Conservation (phyloP, 2,888 invertebrate species). For the Ophion ventricosus region DNA sequence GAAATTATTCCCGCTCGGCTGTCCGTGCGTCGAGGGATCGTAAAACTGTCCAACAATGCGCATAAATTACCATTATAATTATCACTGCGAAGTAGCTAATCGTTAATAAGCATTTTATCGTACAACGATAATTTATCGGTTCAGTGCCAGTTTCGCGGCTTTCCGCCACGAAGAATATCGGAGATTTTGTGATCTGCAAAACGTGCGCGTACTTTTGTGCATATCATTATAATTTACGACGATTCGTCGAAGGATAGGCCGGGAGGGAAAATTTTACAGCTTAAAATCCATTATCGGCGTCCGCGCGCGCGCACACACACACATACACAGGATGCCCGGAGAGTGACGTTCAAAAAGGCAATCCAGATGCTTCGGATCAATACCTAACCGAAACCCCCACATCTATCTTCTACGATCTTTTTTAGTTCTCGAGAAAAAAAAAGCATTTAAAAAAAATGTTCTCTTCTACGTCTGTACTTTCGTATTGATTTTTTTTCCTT, state of each 20-base stretch:
- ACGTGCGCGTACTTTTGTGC: not conserved
- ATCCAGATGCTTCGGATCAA: no score
- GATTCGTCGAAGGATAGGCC: not conserved
- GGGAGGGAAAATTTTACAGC: not conserved
- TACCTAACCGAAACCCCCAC: no score
- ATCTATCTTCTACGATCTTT: no score
- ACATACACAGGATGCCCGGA: no score
- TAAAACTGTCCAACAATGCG: not conserved
- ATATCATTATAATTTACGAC: not conserved
- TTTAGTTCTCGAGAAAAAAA: no score
- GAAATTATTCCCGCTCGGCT: not conserved
- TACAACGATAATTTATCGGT: conserved; percentile 9
- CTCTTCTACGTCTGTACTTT: no score
- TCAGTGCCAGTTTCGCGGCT: not conserved
- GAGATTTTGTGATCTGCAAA: not conserved
- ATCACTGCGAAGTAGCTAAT: not conserved
- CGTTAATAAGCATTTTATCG: not conserved
- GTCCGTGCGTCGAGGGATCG: not conserved
- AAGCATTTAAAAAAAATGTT: no score
- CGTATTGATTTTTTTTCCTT: no score
- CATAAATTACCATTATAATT: conserved; percentile 16
- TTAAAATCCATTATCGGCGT: not conserved
- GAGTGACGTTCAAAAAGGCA: not conserved
- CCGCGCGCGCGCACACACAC: not conserved
- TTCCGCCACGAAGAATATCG: not conserved